Evolutionary conservation across 2,113 vertebrate species (phyloP).

Genomic region (Anhinga anhinga): DNA sequence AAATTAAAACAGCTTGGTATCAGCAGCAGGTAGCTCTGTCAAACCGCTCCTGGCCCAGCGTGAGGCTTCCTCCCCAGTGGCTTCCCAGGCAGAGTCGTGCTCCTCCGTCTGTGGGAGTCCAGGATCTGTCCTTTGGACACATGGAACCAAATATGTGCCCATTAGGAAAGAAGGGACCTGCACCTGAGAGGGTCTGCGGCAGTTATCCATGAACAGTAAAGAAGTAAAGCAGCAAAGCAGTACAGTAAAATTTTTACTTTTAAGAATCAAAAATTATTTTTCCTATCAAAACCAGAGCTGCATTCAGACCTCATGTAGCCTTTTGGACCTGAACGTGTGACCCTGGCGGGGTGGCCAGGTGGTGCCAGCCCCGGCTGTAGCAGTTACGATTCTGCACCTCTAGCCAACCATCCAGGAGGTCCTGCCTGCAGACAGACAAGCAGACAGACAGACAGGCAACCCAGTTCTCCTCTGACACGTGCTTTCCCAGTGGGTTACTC

Average conservation of each 20-base stretch:
- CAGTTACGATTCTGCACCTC: background rate
- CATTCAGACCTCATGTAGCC: background rate
- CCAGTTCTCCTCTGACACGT: background rate
- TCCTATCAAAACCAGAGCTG: background rate
- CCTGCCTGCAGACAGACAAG: background rate
- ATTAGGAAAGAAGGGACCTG: background rate
- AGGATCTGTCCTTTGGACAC: background rate
- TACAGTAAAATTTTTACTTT: background rate
- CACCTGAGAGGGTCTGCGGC: background rate
- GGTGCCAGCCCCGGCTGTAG: background rate
- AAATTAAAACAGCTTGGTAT: background rate
- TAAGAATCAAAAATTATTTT: background rate
- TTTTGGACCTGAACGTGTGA: background rate
- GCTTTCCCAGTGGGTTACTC: background rate
- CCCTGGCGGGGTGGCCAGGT: too few species aligned
- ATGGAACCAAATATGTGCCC: fast-evolving
- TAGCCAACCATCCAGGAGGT: background rate
- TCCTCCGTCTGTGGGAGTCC: background rate
- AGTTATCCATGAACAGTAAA: background rate
- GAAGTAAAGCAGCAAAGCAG: background rate
- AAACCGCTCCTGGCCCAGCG: fast-evolving
- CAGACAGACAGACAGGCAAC: background rate
- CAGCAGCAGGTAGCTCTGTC: background rate
- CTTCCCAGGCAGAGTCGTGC: fast-evolving
- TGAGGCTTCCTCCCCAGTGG: background rate